Conservation (phyloP, 2,888 invertebrate genomes). For the Andrena camellia region DNA sequence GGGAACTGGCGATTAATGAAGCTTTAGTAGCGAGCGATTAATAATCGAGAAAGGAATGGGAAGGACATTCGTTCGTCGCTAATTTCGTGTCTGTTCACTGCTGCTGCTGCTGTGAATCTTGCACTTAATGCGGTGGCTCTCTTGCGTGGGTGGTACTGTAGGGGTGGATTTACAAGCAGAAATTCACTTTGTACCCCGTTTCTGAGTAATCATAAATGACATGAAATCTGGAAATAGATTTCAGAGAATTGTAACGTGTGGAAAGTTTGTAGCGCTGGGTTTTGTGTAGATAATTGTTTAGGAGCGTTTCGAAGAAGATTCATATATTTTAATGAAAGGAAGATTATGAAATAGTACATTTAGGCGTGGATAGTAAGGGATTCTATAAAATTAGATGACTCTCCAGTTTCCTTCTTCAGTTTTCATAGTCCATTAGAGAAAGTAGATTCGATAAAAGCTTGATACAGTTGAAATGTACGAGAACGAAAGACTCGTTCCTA, state of each 20-base stretch:
- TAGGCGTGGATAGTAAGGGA: no score
- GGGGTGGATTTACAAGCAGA: not conserved
- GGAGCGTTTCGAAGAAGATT: no score
- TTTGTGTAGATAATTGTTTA: no score
- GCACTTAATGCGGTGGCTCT: not conserved
- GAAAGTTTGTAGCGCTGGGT: no score
- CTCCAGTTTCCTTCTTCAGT: no score
- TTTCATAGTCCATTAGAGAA: no score
- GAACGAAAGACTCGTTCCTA: no score
- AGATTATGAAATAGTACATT: no score
- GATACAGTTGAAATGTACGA: no score
- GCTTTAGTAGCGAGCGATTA: constrained; percentile 25
- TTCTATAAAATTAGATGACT: no score
- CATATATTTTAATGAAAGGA: no score
- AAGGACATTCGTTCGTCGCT: not conserved
- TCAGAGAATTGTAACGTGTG: not conserved
- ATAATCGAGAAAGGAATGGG: constrained; percentile 4
- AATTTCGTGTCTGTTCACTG: not conserved
- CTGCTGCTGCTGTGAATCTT: not conserved
- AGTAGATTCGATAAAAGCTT: no score
- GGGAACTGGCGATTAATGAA: constrained; percentile 17
- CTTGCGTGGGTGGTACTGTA: not conserved
- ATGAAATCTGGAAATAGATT: not conserved
- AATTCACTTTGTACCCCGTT: not conserved
- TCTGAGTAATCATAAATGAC: not conserved